Base-by-base conservation (phyloP, 2,888 invertebrate genomes). In the Agrotis clavis region DNA sequence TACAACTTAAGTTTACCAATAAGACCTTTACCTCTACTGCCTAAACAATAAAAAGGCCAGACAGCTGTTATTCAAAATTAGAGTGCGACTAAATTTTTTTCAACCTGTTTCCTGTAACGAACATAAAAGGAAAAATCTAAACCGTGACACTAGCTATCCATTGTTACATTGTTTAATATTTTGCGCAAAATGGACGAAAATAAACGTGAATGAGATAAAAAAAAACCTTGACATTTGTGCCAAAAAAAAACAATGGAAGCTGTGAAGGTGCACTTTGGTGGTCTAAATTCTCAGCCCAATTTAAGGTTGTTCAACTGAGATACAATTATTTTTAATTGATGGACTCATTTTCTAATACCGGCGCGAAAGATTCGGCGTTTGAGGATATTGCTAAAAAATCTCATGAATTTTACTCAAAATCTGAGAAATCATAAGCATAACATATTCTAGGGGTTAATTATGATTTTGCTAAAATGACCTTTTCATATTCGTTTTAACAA, bases 101-200 rank as follows among this genome's bases (percentile, higher is more conserved):
- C 4, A 19, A 16, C 45, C 21, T 18, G 16, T 25, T 74, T 74
- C 74, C 74, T 75, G 45, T 62, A 50, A 56, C 14, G 9, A 45
- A 1, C 9, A 53, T 68, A 77, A 71, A 62, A 7, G 14, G 3
- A 21, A 56, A 72, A 65, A 68, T 19, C 41, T 14, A 41, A 60
- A 65, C 61, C 72, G 77, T 78, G 73, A 72, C 72, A 51, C 14
- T 56, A 30, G 21, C 16, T 41, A 68, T 57, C 45, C 60, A 79
- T 67, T 79, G 79, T 79, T 66, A 74, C 48, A 74, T 74, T 79
- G 74, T 79, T 74, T 63, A 47, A 67, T 54, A 74, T 69, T 63
- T 67, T 30, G 66, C 56, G 21, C 59, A 63, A 74, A 67, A 50
- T 70, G 56, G 35, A 54, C 53, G 18, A 63, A 63, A 64, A 66